These are phyloP conservation scores for Elaphurus davidianus DNA, from an alignment of 2,113 vertebrate species.

Conservation along the genomic window DNA sequence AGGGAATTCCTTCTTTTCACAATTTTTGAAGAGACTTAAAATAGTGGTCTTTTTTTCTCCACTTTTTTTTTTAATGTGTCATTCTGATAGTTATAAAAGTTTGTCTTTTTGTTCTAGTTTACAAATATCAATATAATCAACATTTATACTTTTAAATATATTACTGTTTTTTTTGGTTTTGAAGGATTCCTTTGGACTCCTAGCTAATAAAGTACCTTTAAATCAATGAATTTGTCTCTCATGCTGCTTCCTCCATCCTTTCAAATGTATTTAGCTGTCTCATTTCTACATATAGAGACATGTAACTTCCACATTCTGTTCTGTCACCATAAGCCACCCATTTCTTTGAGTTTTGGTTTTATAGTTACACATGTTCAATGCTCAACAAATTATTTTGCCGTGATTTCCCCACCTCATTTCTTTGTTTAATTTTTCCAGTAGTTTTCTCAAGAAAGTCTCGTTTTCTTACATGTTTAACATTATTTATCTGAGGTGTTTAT, in stretches of 20 bases:
- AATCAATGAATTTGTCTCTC: not conserved
- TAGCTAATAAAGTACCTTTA: not conserved
- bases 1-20: not conserved
- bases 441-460: not conserved
- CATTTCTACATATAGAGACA: not conserved
- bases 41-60: not conserved
- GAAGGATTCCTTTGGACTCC: not conserved
- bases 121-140: not conserved
- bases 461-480: not conserved
- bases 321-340: not conserved
- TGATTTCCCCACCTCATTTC: not conserved
- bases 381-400: not conserved
- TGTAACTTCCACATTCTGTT: not conserved
- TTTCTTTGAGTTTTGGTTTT: not conserved
- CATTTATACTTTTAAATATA: not conserved
- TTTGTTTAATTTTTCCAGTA: not conserved
- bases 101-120: constrained; percentile 1
- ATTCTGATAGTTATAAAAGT: not conserved
- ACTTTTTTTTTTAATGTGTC: not conserved
- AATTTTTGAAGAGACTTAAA: not conserved
- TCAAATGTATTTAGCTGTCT: not conserved
- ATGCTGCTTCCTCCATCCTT: not conserved
- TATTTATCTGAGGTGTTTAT: constrained; percentile 15
- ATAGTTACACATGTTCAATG: not conserved
- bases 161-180: not conserved